A percentile compares a stretch with the other conserved stretches of the same genome.
Conservation (phyloP, 1,140 invertebrate genomes). For the Daktulosphaira vitifoliae region DNA sequence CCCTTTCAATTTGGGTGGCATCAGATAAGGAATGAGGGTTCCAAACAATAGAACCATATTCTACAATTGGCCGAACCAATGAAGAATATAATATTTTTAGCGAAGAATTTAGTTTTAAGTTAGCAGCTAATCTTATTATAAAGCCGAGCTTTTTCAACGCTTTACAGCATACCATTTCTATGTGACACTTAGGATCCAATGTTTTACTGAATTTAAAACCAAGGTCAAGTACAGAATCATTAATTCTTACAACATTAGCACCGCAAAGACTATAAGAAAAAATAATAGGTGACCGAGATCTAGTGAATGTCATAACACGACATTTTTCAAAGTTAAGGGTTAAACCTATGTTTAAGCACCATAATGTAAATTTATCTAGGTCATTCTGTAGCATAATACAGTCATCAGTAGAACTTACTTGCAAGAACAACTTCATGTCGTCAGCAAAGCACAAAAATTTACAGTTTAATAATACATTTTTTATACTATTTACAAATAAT, state of each 20-base stretch:
- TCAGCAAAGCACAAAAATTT: not conserved
- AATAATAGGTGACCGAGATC: not conserved
- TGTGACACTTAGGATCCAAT: not conserved
- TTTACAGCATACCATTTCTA: slow-evolving; percentile 2
- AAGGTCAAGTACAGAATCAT: not conserved
- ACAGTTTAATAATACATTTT: not conserved
- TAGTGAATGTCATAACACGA: not conserved
- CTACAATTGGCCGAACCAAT: not conserved
- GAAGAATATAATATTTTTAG: not conserved
- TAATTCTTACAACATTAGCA: not conserved
- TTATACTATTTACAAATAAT: not conserved
- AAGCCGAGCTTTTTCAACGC: not conserved
- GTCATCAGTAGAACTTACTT: not conserved
- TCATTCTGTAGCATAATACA: not conserved
- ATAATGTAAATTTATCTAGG: not conserved
- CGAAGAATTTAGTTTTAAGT: not conserved
- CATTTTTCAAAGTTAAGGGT: not conserved
- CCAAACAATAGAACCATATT: not conserved
- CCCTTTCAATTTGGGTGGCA: not conserved
- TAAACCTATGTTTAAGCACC: no score
- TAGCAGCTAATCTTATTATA: not conserved
- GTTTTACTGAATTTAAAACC: not conserved
- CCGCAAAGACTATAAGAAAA: not conserved
- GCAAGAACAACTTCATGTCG: not conserved
- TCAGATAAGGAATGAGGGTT: not conserved